Evolutionary conservation across 2,797 vertebrate genomes (phyloP).

Genomic region (Poeciliopsis turneri): DNA sequence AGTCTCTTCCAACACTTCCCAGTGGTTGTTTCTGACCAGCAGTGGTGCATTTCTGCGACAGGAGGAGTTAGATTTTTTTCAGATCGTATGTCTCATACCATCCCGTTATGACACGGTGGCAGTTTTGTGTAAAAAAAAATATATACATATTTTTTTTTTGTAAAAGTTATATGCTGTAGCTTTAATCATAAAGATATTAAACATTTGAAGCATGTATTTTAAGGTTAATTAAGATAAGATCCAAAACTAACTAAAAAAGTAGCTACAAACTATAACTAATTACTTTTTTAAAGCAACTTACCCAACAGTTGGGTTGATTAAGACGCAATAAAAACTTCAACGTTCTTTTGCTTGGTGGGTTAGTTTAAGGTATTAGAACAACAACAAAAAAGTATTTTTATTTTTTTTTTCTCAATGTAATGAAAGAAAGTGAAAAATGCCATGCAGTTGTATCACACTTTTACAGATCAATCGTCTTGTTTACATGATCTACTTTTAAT

Average conservation of each 20-base stretch:
- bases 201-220: not conserved
- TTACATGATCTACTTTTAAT: constrained; percentile 32
- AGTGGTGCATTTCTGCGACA: too few relatives aligned
- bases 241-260: not conserved
- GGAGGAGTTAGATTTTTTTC: too few relatives aligned
- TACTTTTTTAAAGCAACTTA: not conserved
- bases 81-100: too few relatives aligned
- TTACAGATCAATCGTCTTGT: constrained; percentile 34
- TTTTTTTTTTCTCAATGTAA: constrained; percentile 4
- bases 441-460: constrained; percentile 42
- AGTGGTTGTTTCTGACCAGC: too few relatives aligned
- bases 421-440: constrained; percentile 35
- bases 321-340: constrained; percentile 11
- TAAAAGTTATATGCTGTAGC: too few relatives aligned
- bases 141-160: too few relatives aligned
- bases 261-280: not conserved
- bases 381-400: not conserved
- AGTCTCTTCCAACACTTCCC: too few relatives aligned
- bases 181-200: too few relatives aligned
- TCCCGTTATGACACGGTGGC: too few relatives aligned
- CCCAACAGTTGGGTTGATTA: constrained; percentile 1
- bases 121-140: too few relatives aligned
- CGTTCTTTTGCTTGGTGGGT: not conserved
- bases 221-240: not conserved
- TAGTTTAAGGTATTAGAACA: not conserved